A percentile compares a stretch with the other conserved stretches of the same genome.
phyloP scores from a whole-genome alignment of 2,888 invertebrate species.

The Trissolcus brochymenae region DNA sequence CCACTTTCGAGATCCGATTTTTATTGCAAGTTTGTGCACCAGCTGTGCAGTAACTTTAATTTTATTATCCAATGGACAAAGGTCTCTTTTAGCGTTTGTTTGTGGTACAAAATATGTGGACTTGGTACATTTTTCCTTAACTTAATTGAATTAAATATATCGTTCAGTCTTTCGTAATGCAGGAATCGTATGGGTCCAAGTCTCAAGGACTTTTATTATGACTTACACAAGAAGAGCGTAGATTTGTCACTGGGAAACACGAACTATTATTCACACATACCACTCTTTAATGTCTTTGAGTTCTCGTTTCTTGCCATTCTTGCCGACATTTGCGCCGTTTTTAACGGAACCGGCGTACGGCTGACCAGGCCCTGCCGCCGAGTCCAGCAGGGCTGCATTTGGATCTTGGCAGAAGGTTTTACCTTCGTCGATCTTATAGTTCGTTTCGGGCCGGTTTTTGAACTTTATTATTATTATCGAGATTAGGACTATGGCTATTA shows the following conservation, averaged over 20 bases:
- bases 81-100: too few relatives aligned
- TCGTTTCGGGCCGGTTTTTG: slow-evolving; percentile 89
- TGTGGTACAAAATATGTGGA: too few relatives aligned
- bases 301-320: slow-evolving; percentile 83
- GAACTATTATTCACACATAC: slow-evolving; percentile 85
- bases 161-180: slow-evolving; percentile 20
- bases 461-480: slow-evolving; percentile 93
- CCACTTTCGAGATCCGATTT: not conserved
- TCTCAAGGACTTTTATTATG: slow-evolving; percentile 21
- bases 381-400: slow-evolving; percentile 85
- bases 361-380: slow-evolving; percentile 77
- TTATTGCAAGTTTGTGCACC: slow-evolving; percentile 1
- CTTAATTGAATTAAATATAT: not conserved
- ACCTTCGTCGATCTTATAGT: slow-evolving; percentile 94
- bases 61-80: not conserved
- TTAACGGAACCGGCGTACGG: slow-evolving; percentile 74
- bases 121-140: not conserved
- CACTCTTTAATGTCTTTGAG: slow-evolving; percentile 96
- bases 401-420: slow-evolving; percentile 87
- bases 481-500: slow-evolving; percentile 93
- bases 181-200: slow-evolving; percentile 19
- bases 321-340: slow-evolving; percentile 69
- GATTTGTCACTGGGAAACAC: slow-evolving; percentile 45
- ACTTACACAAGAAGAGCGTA: slow-evolving; percentile 37
- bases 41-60: slow-evolving; percentile 1